A percentile compares a stretch with the other conserved stretches of the same genome.
phyloP scores from a whole-genome alignment of 2,797 vertebrate genomes.

The Gadopsis marmoratus region DNA sequence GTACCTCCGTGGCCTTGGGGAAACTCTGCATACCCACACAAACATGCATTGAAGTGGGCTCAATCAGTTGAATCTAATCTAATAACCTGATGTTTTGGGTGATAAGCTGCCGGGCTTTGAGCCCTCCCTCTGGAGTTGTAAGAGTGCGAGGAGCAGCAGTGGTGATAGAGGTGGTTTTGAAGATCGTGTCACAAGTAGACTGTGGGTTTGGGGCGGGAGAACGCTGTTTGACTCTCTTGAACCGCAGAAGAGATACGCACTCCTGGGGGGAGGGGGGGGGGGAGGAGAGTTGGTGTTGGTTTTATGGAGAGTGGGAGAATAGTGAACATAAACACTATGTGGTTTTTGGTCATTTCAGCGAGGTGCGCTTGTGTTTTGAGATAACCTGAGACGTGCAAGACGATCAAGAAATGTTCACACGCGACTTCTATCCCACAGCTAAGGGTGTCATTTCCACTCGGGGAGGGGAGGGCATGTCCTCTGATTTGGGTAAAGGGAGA shows the following conservation, averaged over 20 bases:
- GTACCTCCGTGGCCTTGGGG: no score
- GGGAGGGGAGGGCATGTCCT: no score
- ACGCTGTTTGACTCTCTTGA: background rate
- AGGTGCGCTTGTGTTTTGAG: constrained; percentile 8
- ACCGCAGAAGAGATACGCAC: constrained; percentile 12
- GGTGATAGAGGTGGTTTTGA: background rate
- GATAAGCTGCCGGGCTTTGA: constrained; percentile 9
- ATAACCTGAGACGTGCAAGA: constrained; percentile 51
- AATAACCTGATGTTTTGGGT: constrained; percentile 44
- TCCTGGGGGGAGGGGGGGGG: constrained; percentile 16
- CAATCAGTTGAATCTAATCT: background rate
- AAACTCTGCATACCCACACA: background rate
- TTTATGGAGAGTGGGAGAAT: constrained; percentile 30
- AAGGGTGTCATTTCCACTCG: no score
- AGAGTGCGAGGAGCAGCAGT: constrained; percentile 41
- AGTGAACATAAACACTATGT: no score
- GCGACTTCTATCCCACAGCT: no score
- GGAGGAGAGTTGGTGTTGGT: background rate
- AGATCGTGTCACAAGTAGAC: background rate
- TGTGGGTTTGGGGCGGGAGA: constrained; percentile 20
- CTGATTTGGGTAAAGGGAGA: no score
- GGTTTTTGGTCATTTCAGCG: no score
- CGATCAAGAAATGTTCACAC: no score
- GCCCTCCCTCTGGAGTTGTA: constrained; percentile 42
- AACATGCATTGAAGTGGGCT: background rate